Conservation (phyloP, 2,113 vertebrate species). For the Anarrhichthys ocellatus region DNA sequence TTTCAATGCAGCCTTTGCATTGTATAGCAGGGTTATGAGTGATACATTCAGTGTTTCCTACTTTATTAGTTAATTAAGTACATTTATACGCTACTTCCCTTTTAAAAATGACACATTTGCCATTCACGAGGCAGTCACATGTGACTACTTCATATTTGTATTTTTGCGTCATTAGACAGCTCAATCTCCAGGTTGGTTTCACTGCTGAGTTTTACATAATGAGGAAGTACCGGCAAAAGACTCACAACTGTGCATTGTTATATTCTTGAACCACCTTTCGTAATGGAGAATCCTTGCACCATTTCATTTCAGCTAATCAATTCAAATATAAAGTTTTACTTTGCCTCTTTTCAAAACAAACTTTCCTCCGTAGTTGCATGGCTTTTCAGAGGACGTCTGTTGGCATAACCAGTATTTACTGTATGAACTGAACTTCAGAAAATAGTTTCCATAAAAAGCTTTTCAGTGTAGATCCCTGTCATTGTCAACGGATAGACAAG, state of each 20-base stretch:
- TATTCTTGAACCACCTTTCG: background rate
- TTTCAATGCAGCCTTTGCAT: background rate
- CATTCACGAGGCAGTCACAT: background rate
- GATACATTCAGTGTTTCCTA: background rate
- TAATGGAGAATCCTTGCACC: background rate
- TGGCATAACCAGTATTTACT: background rate
- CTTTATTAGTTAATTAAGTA: background rate
- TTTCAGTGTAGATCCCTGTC: slow-evolving; percentile 39
- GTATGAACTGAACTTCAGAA: slow-evolving; percentile 11
- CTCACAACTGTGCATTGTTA: background rate
- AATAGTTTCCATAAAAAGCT: slow-evolving; percentile 15
- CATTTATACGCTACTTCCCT: background rate
- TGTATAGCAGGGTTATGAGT: too few species aligned
- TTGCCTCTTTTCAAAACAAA: background rate
- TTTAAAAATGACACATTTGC: background rate
- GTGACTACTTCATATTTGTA: background rate
- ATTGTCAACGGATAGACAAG: slow-evolving; percentile 28
- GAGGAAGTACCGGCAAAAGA: background rate
- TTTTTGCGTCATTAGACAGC: background rate
- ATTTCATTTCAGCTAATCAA: background rate
- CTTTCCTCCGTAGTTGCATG: background rate
- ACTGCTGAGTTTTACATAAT: background rate
- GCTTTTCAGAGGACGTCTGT: background rate
- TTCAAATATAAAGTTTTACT: background rate
- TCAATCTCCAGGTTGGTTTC: background rate